Conservation (phyloP, 2,888 invertebrate genomes). For the Hylaea fasciaria region DNA sequence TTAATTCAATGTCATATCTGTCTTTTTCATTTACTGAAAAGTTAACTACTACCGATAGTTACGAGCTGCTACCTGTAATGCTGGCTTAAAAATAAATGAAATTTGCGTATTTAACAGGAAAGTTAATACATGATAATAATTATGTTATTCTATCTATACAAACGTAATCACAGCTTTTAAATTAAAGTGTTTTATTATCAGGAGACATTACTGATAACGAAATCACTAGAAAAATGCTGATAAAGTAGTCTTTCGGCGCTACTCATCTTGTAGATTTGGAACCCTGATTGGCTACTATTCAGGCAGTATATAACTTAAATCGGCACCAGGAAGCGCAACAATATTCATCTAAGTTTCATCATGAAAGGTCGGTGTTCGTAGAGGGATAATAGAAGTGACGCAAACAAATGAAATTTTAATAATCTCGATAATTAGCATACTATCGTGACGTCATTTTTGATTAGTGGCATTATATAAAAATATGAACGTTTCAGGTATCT, state of each 20-base stretch:
- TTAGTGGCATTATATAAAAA: conserved; percentile 5
- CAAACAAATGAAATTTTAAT: background rate
- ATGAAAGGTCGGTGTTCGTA: conserved; percentile 44
- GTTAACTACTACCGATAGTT: background rate
- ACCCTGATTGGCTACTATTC: conserved; percentile 25
- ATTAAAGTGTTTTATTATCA: conserved; percentile 27
- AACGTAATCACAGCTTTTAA: conserved; percentile 32
- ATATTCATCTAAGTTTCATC: conserved; percentile 30
- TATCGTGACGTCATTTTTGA: conserved; percentile 15
- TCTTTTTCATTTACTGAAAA: background rate
- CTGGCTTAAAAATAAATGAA: too few species aligned
- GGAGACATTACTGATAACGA: conserved; percentile 34
- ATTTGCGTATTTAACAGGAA: background rate
- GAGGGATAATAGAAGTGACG: background rate
- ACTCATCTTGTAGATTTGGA: conserved; percentile 40
- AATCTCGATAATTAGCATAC: background rate
- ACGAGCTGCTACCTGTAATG: background rate
- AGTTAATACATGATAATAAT: background rate
- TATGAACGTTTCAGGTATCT: conserved; percentile 47
- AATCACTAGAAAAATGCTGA: conserved; percentile 38
- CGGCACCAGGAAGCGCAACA: conserved; percentile 21
- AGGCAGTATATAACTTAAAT: conserved; percentile 37
- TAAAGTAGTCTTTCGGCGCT: conserved; percentile 32
- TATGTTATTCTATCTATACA: conserved; percentile 1
- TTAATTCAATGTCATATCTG: too few species aligned